Base-by-base conservation (phyloP, 1,140 invertebrate genomes). In the Goniozus legneri region DNA sequence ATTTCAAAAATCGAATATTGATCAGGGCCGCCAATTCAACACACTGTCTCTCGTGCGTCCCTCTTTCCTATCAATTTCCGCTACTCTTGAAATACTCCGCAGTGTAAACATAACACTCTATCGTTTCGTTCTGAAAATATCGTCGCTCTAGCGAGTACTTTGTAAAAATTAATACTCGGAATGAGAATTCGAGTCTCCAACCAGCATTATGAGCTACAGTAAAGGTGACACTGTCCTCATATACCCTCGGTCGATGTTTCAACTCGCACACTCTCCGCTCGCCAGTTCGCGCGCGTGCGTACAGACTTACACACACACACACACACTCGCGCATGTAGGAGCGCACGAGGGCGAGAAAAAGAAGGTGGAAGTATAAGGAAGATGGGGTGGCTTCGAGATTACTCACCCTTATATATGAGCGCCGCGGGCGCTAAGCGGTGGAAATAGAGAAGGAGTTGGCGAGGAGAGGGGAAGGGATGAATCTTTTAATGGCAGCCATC, bases 1-100 rank as follows among this genome's bases (percentile, higher is more conserved):
- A 73, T 72, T 73, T 73, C 71, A 73, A 72, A 73, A 73, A 72
- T 73, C 71, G 71, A 72, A 73, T 73, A 73, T 72, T 72, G 71
- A 73, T 73, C 71, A 73, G 71, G 68, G 64, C 69, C 72, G 69
- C 68, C 71, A 73, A 72, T 73, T 66, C 71, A 60, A 67, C 66
- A 65, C 64, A 62, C 63, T 66, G 60, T 70, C 10, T 36, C 34
- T 36, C 13, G 37, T 47, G 34, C 38, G 15, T 44, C 18, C 32
- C 14, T 30, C 7, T 38, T 19, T 22, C 37, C 24, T 36, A 21
- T 27, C 16, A n/a, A n/a, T n/a, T n/a, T n/a, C n/a, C n/a, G n/a
- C n/a, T n/a, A n/a, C n/a, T n/a, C n/a, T n/a, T n/a, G n/a, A n/a
- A n/a, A n/a, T n/a, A n/a, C n/a, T n/a, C n/a, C n/a, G n/a, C n/a